Base-by-base conservation (phyloP, 2,888 invertebrate genomes). In the Ennomos erosarius region DNA sequence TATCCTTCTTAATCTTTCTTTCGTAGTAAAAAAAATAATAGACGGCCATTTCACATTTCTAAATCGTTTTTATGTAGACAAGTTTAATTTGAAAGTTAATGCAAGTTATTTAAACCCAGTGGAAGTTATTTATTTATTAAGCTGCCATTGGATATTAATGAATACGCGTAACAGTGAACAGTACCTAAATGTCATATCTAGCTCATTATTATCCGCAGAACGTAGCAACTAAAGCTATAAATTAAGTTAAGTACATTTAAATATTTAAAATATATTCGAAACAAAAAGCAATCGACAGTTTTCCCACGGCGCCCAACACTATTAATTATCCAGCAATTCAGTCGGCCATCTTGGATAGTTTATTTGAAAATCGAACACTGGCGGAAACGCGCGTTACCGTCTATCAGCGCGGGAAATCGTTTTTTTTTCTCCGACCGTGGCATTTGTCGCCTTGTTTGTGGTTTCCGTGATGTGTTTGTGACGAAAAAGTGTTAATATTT, bases 361-460 rank as follows among this genome's bases (percentile, higher is more conserved):
- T 89, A 90, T 90, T 90, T 88, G 86, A 88, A 90, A 90, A 87
- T 82, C 83, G 85, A 82, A 85, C 78, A 74, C 81, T 75, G 79
- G 70, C 81, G 82, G 83, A 83, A 83, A 73, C 86, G 81, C 80
- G 84, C 87, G 88, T 68, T 72, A 53, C 67, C 62, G 61, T 55
- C 40, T 8, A 55, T 56, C 55, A 65, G 76, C 81, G 86, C 75
- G 80, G 78, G 78, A 81, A 79, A 80, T 65, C 54, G 59, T 55
- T 64, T 53, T 59, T 64, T 58, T 59, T 59, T 37, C 44, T 57
- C 49, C 36, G 11, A 52, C 33, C 52, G 53, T 51, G 44, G 4
- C 8, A 49, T 37, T 46, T 49, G 5, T 40, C 16, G 50, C 45
- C 16, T 49, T 1, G 0, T 9, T 8, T 10, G 26, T 6, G 26